A percentile compares a stretch with the other conserved stretches of the same genome.
These are phyloP conservation scores for Pogonognathellus flavescens DNA, from an alignment of 1,140 invertebrate genomes.

Conservation along the genomic window DNA sequence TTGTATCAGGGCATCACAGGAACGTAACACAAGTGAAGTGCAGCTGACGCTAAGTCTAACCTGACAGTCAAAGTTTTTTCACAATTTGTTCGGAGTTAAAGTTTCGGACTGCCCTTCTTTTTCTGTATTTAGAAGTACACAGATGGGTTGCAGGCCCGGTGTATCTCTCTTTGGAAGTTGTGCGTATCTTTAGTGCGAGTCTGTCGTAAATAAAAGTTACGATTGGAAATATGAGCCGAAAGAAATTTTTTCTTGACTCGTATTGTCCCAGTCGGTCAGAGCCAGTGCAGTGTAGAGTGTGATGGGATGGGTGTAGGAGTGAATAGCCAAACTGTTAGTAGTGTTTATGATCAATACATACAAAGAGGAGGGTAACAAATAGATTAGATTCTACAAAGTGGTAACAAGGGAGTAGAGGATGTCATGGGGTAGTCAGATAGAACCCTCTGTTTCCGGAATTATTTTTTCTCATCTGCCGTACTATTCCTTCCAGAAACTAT, in stretches of 20 bases:
- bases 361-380: background rate
- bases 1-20: too few species aligned
- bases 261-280: background rate
- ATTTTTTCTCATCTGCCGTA: background rate
- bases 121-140: too few species aligned
- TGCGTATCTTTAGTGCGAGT: background rate
- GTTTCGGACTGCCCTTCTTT: too few species aligned
- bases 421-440: background rate
- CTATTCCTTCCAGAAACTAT: background rate
- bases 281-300: background rate
- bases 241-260: background rate
- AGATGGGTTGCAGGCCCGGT: background rate
- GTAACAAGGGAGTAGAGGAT: background rate
- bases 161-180: background rate
- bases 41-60: background rate
- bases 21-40: background rate
- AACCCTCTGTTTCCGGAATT: conserved; percentile 36
- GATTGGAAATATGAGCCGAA: background rate
- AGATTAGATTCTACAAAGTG: background rate
- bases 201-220: background rate
- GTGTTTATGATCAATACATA: background rate
- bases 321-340: background rate
- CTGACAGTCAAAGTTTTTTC: background rate
- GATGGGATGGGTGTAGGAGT: background rate
- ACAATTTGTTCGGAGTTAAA: too few species aligned